phyloP scores from a whole-genome alignment of 1,140 invertebrate species.

The Anadara kagoshimensis region DNA sequence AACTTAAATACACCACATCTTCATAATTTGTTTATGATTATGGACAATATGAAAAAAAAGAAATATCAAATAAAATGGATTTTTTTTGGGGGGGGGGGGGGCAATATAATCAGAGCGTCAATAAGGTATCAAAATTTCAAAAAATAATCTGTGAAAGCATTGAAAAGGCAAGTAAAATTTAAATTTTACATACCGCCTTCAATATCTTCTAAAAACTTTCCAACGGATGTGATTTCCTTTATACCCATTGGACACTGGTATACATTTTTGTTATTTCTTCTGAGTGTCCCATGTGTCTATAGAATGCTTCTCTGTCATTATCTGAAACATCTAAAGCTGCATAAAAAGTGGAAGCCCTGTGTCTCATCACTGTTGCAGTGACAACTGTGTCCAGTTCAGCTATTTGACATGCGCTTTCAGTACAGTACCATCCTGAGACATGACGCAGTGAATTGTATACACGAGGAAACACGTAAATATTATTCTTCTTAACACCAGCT shows the following conservation, averaged over 20 bases:
- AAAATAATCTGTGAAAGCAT: too few species aligned
- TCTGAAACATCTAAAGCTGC: conserved; percentile 31
- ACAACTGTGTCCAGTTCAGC: conserved; percentile 16
- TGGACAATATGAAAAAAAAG: too few species aligned
- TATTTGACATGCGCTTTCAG: conserved; percentile 4
- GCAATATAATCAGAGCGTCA: too few species aligned
- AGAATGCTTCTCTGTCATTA: conserved; percentile 33
- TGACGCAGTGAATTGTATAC: conserved; percentile 29
- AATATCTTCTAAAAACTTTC: conserved; percentile 19
- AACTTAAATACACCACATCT: too few species aligned
- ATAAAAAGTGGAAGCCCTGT: conserved; percentile 37
- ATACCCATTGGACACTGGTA: conserved; percentile 41
- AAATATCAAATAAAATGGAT: too few species aligned
- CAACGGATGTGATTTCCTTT: conserved; percentile 33
- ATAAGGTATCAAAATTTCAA: too few species aligned
- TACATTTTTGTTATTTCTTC: conserved; percentile 37
- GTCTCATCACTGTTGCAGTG: conserved; percentile 41
- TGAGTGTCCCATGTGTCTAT: conserved; percentile 42
- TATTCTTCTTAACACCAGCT: conserved; percentile 11
- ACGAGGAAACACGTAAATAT: conserved; percentile 36
- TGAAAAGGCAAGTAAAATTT: too few species aligned
- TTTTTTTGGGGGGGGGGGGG: too few species aligned
- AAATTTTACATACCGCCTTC: conserved; percentile 1
- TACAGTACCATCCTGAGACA: conserved; percentile 29
- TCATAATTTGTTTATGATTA: too few species aligned